phyloP scores from a whole-genome alignment of 37 sponge, comb jelly and placozoan species.

The Agelas oroides region DNA sequence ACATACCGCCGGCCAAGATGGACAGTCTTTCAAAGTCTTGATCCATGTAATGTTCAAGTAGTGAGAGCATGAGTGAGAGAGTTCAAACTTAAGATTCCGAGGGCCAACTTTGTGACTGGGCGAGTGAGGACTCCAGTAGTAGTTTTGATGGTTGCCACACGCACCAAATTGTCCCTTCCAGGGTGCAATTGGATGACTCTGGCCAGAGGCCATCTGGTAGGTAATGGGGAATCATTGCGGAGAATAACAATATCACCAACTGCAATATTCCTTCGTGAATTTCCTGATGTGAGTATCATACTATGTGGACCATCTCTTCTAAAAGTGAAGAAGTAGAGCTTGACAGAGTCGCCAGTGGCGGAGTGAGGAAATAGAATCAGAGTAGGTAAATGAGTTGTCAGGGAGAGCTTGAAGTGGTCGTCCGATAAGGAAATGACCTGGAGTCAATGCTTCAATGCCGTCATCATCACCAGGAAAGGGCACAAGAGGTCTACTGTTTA shows the following conservation, averaged over 20 bases:
- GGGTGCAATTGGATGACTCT: slow-evolving; percentile 13
- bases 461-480: slow-evolving; percentile 28
- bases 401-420: slow-evolving; percentile 33
- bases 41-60: too few relatives aligned
- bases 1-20: too few relatives aligned
- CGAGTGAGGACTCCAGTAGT: background rate
- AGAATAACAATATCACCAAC: slow-evolving; percentile 55
- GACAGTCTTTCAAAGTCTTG: too few relatives aligned
- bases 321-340: slow-evolving; percentile 34
- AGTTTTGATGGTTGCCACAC: slow-evolving; percentile 27
- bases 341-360: slow-evolving; percentile 30
- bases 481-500: slow-evolving; percentile 31
- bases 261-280: slow-evolving; percentile 18
- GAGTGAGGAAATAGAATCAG: background rate
- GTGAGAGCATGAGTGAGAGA: too few relatives aligned
- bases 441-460: slow-evolving; percentile 39
- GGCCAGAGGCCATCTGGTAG: slow-evolving; percentile 41
- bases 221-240: slow-evolving; percentile 6
- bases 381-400: background rate
- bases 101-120: slow-evolving; percentile 41
- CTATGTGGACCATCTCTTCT: slow-evolving; percentile 34
- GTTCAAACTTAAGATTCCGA: too few relatives aligned
- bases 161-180: slow-evolving; percentile 37
- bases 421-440: slow-evolving; percentile 55
- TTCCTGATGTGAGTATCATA: slow-evolving; percentile 4